Conservation (phyloP, 2,888 invertebrate genomes). For the Trissonchulus latispiculum region DNA sequence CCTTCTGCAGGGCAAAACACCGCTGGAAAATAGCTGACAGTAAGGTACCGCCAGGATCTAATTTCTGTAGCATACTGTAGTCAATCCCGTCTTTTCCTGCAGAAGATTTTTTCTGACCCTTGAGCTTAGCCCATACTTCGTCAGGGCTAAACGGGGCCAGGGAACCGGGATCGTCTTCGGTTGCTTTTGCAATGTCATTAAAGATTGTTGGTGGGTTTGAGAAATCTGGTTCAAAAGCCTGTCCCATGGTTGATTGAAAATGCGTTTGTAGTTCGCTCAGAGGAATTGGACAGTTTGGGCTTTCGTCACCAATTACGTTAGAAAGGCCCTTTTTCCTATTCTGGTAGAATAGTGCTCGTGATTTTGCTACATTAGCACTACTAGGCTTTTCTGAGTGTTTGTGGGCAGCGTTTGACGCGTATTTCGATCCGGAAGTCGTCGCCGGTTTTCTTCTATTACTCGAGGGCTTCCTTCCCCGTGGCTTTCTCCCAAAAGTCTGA, state of each 20-base stretch:
- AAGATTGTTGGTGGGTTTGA: background rate
- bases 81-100: background rate
- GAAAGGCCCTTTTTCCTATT: background rate
- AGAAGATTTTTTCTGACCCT: background rate
- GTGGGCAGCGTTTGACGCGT: no score
- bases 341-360: background rate
- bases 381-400: background rate
- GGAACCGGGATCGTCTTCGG: background rate
- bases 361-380: background rate
- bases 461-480: background rate
- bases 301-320: background rate
- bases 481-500: no score
- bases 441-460: background rate
- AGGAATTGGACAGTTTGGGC: background rate
- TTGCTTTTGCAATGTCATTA: background rate
- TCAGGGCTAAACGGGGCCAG: background rate
- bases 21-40: background rate
- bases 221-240: background rate
- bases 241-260: background rate
- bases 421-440: background rate
- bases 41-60: background rate
- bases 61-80: background rate
- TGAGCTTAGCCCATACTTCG: background rate
- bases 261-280: background rate
- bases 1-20: background rate